Conservation (phyloP, 2,888 invertebrate species). For the Subacronicta megacephala region DNA sequence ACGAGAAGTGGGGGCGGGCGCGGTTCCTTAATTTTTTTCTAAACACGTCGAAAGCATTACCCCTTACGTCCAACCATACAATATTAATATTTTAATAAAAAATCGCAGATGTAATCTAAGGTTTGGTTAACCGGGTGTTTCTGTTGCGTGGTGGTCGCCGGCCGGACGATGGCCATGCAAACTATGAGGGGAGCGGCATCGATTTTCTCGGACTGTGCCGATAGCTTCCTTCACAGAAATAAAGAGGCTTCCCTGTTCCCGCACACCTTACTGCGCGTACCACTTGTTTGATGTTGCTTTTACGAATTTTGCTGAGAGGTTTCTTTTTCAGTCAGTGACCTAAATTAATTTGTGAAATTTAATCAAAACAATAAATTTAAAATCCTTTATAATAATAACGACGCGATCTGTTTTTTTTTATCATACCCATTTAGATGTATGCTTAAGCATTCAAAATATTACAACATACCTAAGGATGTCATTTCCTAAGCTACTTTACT, state of each 20-base stretch:
- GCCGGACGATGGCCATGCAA: constrained; percentile 81
- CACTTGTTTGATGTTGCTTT: constrained; percentile 55
- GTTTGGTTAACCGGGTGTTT: constrained; percentile 28
- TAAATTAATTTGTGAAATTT: no score
- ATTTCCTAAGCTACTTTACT: no score
- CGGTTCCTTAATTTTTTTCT: constrained; percentile 74
- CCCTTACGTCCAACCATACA: constrained; percentile 33
- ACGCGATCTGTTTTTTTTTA: no score
- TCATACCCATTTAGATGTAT: no score
- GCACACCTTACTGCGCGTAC: constrained; percentile 70
- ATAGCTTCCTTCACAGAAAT: constrained; percentile 78
- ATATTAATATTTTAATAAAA: constrained; percentile 38
- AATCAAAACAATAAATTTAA: no score
- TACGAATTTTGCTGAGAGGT: not conserved
- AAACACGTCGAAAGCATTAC: constrained; percentile 60
- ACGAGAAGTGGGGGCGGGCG: constrained; percentile 54
- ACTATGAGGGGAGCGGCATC: constrained; percentile 87
- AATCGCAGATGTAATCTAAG: constrained; percentile 31
- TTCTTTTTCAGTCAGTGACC: no score
- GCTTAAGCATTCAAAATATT: no score
- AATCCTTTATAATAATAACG: no score
- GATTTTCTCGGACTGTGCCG: constrained; percentile 88
- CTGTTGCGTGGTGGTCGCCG: constrained; percentile 42
- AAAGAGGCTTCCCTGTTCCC: constrained; percentile 72
- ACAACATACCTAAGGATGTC: no score